A percentile compares a stretch with the other conserved stretches of the same genome.
Conservation (phyloP, 1,140 invertebrate species). For the Atta cephalotes region DNA sequence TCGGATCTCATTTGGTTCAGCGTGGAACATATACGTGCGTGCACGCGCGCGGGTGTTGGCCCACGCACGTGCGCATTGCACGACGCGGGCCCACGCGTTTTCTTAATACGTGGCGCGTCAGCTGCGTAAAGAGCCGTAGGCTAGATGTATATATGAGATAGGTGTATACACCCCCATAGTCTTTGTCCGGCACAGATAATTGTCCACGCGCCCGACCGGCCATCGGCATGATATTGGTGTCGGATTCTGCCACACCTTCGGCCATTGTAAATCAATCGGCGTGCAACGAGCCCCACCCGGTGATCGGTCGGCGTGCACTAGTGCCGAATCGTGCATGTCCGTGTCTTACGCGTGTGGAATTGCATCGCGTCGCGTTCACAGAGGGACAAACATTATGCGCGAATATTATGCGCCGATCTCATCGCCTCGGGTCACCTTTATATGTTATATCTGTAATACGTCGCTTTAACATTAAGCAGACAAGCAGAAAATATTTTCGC, state of each 20-base stretch:
- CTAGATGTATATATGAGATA: slow-evolving; percentile 51
- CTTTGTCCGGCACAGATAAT: slow-evolving; percentile 79
- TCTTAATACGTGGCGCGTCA: slow-evolving; percentile 77
- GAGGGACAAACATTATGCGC: neutral
- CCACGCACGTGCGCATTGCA: slow-evolving; percentile 69
- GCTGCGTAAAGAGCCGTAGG: slow-evolving; percentile 79
- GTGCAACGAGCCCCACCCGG: slow-evolving; percentile 18
- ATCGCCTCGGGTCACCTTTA: neutral
- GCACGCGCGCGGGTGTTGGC: slow-evolving; percentile 70
- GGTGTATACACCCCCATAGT: slow-evolving; percentile 74
- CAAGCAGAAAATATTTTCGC: neutral
- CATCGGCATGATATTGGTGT: slow-evolving; percentile 79
- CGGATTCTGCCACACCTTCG: slow-evolving; percentile 79
- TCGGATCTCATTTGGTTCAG: slow-evolving; percentile 48
- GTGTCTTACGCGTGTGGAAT: slow-evolving; percentile 34
- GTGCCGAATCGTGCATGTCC: slow-evolving; percentile 34
- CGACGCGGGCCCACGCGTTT: slow-evolving; percentile 73
- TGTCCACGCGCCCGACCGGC: slow-evolving; percentile 71
- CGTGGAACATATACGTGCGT: slow-evolving; percentile 53
- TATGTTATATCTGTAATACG: neutral
- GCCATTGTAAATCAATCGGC: slow-evolving; percentile 80
- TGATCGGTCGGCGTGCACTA: neutral
- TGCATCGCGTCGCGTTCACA: slow-evolving; percentile 10
- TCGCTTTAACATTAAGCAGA: neutral
- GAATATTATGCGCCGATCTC: slow-evolving; percentile 1